Evolutionary conservation across 1,140 invertebrate genomes (phyloP).

Genomic region (Gryon sp.): DNA sequence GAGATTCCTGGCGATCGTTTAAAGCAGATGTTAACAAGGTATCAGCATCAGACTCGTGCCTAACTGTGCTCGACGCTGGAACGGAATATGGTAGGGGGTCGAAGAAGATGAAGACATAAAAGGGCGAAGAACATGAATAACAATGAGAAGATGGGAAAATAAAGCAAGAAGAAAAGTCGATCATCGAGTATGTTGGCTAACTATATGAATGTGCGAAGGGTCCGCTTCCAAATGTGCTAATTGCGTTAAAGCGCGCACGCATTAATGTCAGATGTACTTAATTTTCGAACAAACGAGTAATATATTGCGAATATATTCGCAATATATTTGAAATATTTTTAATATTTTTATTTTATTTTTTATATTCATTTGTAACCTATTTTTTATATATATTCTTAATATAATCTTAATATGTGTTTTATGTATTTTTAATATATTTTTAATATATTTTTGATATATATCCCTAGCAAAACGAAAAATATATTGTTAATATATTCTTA

Average conservation of each 20-base stretch:
- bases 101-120: constrained; percentile 63
- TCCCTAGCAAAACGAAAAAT: no score
- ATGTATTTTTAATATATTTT: no score
- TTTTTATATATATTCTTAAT: no score
- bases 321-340: no score
- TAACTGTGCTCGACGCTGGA: constrained; percentile 68
- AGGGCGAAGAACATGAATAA: constrained; percentile 61
- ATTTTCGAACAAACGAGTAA: constrained; percentile 3
- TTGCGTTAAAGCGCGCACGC: constrained; percentile 32
- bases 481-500: no score
- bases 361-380: no score
- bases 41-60: constrained; percentile 76
- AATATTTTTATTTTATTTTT: no score
- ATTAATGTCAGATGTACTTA: constrained; percentile 34
- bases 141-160: constrained; percentile 56
- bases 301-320: no score
- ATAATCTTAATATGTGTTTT: no score
- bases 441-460: no score
- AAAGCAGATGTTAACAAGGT: constrained; percentile 78
- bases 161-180: constrained; percentile 56
- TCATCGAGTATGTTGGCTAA: constrained; percentile 19
- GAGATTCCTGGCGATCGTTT: constrained; percentile 76
- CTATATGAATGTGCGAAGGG: background rate
- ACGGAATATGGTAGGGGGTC: constrained; percentile 59
- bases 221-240: constrained; percentile 35